Evolutionary conservation across 2,797 vertebrate species (phyloP).

Genomic region (Knipowitschia caucasica): DNA sequence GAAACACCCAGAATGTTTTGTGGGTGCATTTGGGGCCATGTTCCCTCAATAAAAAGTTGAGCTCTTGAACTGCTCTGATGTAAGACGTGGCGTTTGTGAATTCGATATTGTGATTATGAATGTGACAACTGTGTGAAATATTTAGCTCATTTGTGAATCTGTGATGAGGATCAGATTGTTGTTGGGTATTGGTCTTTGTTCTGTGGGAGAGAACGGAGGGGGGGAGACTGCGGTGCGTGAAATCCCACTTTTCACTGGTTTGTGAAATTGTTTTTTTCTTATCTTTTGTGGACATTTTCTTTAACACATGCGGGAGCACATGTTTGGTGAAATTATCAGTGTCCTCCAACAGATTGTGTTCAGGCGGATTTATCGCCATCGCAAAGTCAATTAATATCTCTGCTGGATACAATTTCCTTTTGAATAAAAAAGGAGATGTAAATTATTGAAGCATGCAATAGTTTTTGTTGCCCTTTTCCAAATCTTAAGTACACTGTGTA

Average conservation of each 20-base stretch:
- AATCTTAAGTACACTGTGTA: too few species aligned
- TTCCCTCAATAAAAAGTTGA: neutral
- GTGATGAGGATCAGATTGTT: slow-evolving; percentile 28
- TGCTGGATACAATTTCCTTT: neutral
- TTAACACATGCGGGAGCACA: neutral
- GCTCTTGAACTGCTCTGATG: slow-evolving; percentile 9
- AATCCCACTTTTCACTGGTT: slow-evolving; percentile 26
- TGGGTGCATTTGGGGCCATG: slow-evolving; percentile 2
- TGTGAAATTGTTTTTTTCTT: slow-evolving; percentile 24
- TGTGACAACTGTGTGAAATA: slow-evolving; percentile 6
- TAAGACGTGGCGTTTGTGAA: slow-evolving; percentile 2
- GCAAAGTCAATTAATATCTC: slow-evolving; percentile 6
- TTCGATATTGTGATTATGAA: slow-evolving; percentile 26
- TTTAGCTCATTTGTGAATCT: slow-evolving; percentile 19
- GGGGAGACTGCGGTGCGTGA: slow-evolving; percentile 2
- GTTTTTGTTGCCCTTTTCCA: neutral
- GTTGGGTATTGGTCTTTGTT: slow-evolving; percentile 17
- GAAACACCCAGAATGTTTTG: neutral
- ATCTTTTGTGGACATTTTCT: slow-evolving; percentile 21
- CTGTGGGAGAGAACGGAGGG: slow-evolving; percentile 15
- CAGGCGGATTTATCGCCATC: slow-evolving; percentile 3
- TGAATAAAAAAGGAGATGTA: neutral
- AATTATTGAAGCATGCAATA: neutral
- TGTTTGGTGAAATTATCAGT: slow-evolving; percentile 18
- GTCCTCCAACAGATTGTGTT: slow-evolving; percentile 15